Percentiles rank a stretch among this genome's conserved stretches.
Evolutionary conservation across 2,797 vertebrate species (phyloP).

Genomic region (Parauchenoglanis ngamensis): DNA sequence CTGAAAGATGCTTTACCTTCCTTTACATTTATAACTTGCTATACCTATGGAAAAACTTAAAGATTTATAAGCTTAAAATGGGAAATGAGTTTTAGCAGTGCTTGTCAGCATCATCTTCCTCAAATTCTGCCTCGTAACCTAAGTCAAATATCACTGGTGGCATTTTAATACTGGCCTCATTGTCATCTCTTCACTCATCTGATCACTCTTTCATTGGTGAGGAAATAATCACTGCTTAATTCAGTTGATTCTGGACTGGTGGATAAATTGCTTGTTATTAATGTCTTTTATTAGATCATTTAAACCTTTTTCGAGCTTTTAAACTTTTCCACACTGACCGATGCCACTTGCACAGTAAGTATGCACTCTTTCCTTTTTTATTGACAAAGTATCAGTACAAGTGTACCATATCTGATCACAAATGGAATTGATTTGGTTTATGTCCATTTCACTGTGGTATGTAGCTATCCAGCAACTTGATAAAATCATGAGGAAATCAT

Average conservation of each 20-base stretch:
- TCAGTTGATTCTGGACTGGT: background rate
- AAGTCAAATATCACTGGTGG: background rate
- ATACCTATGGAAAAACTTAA: background rate
- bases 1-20: background rate
- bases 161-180: background rate
- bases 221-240: background rate
- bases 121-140: background rate
- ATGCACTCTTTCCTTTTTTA: no score
- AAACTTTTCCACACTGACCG: background rate
- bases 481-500: background rate
- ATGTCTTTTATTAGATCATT: background rate
- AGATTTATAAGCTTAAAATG: background rate
- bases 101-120: background rate
- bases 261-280: background rate
- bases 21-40: background rate
- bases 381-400: background rate
- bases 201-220: background rate
- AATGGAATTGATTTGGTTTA: background rate
- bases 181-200: background rate
- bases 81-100: background rate
- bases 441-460: background rate
- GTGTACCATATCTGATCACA: background rate
- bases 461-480: background rate
- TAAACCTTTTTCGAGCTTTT: background rate
- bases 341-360: background rate